These are phyloP conservation scores for Anas platyrhynchos DNA, from an alignment of 2,113 vertebrate species.

Conservation along the genomic window DNA sequence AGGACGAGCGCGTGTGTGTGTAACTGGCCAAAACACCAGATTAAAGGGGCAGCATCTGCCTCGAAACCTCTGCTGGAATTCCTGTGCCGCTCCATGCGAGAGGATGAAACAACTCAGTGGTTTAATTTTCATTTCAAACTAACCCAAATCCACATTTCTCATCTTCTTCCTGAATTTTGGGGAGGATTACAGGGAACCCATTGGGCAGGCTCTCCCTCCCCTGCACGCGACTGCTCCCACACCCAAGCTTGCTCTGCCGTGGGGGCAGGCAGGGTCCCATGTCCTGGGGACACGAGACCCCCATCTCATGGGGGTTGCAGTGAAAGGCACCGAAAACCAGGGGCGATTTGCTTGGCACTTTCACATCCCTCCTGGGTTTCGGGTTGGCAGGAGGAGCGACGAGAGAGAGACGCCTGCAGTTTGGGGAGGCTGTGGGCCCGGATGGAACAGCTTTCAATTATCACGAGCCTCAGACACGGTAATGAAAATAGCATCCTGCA, in stretches of 20 bases:
- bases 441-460: neutral
- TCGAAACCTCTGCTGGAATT: constrained; percentile 17
- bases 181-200: neutral
- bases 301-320: neutral
- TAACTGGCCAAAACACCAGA: constrained; percentile 29
- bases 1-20: neutral
- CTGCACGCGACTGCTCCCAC: neutral
- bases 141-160: neutral
- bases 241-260: rapidly evolving
- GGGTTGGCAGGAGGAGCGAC: neutral
- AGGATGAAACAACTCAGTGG: neutral
- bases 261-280: neutral
- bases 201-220: neutral
- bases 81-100: neutral
- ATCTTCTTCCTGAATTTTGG: neutral
- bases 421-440: neutral
- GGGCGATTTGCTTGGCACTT: neutral
- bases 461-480: neutral
- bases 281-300: rapidly evolving
- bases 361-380: rapidly evolving
- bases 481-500: neutral
- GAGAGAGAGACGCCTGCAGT: neutral
- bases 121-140: constrained; percentile 9
- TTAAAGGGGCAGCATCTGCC: constrained; percentile 57
- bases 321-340: neutral